Evolutionary conservation across 2,113 vertebrate species (phyloP).

Genomic region (Ciconia stormi): DNA sequence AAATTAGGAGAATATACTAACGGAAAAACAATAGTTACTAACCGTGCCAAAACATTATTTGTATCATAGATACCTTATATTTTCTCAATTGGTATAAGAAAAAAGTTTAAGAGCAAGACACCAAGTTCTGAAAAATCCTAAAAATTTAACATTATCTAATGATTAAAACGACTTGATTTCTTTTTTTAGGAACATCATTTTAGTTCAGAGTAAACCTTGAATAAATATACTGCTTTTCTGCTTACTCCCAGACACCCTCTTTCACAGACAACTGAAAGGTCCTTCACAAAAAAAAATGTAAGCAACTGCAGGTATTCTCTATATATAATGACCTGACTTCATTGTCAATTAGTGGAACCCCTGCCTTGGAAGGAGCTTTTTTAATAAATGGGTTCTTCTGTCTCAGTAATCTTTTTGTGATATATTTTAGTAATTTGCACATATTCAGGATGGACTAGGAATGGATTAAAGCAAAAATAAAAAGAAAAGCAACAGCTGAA

Average conservation of each 20-base stretch:
- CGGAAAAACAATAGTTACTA: neutral
- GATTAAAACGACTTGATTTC: rapidly evolving
- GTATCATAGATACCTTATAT: rapidly evolving
- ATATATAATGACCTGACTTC: neutral
- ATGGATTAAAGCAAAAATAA: neutral
- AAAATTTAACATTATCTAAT: rapidly evolving
- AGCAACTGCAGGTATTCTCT: rapidly evolving
- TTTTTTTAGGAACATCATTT: rapidly evolving
- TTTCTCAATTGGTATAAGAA: neutral
- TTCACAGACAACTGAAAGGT: rapidly evolving
- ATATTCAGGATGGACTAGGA: rapidly evolving
- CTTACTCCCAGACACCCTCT: rapidly evolving
- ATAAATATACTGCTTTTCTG: rapidly evolving
- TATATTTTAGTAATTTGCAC: rapidly evolving
- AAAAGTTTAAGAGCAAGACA: rapidly evolving
- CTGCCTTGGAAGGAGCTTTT: neutral
- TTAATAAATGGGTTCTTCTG: neutral
- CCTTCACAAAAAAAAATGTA: rapidly evolving
- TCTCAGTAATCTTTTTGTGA: rapidly evolving
- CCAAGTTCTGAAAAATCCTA: rapidly evolving
- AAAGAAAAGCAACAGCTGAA: rapidly evolving
- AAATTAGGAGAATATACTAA: rapidly evolving
- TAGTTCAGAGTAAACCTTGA: neutral
- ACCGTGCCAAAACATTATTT: rapidly evolving
- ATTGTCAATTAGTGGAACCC: neutral